Base-by-base conservation (phyloP, 2,888 invertebrate species). In the Crocallis elinguaria region DNA sequence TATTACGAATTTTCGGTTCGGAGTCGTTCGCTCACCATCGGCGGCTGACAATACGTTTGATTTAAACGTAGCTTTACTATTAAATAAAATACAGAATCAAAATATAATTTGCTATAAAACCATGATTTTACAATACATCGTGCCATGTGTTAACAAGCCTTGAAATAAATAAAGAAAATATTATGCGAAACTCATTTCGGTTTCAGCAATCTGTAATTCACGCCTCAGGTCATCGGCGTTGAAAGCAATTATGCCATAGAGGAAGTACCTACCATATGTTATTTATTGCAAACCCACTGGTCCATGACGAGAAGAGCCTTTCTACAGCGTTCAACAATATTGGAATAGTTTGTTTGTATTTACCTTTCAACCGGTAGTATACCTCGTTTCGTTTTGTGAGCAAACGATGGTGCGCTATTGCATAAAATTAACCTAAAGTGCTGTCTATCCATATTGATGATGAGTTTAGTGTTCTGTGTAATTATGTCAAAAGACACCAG, bases 301-400 rank as follows among this genome's bases (percentile, higher is more conserved):
- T 72, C 78, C 80, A 75, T 77, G 70, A 66, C 63, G 66, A 60
- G 66, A 63, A 71, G 78, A 75, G 73, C 75, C 66, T 68, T 70
- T 67, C 73, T 73, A 67, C 63, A 64, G 65, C 73, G 75, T 73
- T 71, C 74, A 72, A 75, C 82, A 78, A 81, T 84, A 84, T 83
- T 82, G 82, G 72, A 79, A 79, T 79, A 77, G 77, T 79, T 79
- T 80, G 78, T 82, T 79, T 77, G 74, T 82, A 66, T 84, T 84
- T 84, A 80, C 80, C 69, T 79, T 78, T 73, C 77, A 64, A 69
- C 57, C 66, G 61, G 64, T 64, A 67, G 74, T 9, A 16, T 64
- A 58, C 49, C 44, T 53, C 62, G 71, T 75, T 80, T 74, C 68
- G 66, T 75, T 73, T 75, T 69, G 63, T 54, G 46, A 25, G 30